phyloP scores from a whole-genome alignment of 2,888 invertebrate genomes.

The Habroteleia sp. region DNA sequence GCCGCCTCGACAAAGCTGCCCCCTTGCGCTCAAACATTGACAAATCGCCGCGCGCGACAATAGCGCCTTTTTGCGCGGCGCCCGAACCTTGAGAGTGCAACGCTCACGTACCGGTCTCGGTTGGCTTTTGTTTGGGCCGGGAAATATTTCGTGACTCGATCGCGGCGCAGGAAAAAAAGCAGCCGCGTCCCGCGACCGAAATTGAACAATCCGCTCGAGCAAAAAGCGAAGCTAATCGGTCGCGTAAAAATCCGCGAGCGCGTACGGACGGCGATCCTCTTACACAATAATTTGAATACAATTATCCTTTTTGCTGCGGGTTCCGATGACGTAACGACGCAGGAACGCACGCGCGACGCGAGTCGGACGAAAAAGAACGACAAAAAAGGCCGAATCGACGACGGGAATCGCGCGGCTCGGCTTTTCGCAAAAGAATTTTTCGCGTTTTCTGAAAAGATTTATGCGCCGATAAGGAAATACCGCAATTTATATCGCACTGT shows the following conservation, averaged over 20 bases:
- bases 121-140: slow-evolving; percentile 5
- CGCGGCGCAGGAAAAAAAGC: too few relatives aligned
- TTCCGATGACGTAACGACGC: slow-evolving; percentile 8
- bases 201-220: too few relatives aligned
- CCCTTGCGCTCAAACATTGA: too few relatives aligned
- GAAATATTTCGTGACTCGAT: slow-evolving; percentile 6
- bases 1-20: too few relatives aligned
- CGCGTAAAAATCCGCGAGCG: slow-evolving; percentile 46
- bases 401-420: background rate
- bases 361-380: background rate
- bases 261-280: slow-evolving; percentile 12
- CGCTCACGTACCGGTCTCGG: slow-evolving; percentile 2
- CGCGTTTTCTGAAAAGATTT: slow-evolving; percentile 12
- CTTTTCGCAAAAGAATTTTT: background rate
- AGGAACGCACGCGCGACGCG: background rate
- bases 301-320: slow-evolving; percentile 5
- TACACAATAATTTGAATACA: slow-evolving; percentile 33
- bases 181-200: too few relatives aligned
- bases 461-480: slow-evolving; percentile 42
- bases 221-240: slow-evolving; percentile 41
- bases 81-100: slow-evolving; percentile 3
- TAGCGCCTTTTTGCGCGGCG: slow-evolving; percentile 1
- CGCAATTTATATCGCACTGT: slow-evolving; percentile 19
- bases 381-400: background rate
- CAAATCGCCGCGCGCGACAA: slow-evolving; percentile 4